Conservation (phyloP, 2,888 invertebrate genomes). For the Chironomus tentans region DNA sequence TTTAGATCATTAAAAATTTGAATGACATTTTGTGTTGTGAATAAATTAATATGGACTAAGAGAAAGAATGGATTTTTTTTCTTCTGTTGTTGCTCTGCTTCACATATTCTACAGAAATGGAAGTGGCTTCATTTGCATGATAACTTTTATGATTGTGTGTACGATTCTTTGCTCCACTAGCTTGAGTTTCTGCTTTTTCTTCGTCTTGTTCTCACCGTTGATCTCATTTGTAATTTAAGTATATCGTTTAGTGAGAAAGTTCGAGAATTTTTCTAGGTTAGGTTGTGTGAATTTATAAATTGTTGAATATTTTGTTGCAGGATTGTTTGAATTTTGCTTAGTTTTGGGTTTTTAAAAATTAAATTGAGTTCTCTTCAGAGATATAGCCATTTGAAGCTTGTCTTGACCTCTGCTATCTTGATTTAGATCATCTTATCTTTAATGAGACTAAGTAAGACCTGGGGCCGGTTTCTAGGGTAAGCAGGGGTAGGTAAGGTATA, state of each 20-base stretch:
- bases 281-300: too few relatives aligned
- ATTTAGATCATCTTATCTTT: too few relatives aligned
- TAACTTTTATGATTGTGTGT: slow-evolving; percentile 14
- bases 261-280: background rate
- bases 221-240: background rate
- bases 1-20: slow-evolving; percentile 22
- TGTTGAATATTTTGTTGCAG: too few relatives aligned
- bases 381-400: too few relatives aligned
- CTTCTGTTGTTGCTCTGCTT: background rate
- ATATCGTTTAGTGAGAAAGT: too few relatives aligned
- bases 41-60: slow-evolving; percentile 9
- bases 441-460: too few relatives aligned
- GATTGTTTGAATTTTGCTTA: too few relatives aligned
- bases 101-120: background rate
- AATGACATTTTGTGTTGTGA: slow-evolving; percentile 23
- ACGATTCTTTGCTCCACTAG: background rate
- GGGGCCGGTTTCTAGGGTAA: too few relatives aligned
- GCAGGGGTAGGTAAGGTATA: too few relatives aligned
- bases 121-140: slow-evolving; percentile 13
- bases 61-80: background rate
- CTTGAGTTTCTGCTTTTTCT: background rate
- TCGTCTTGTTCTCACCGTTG: background rate
- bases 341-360: too few relatives aligned
- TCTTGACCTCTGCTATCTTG: too few relatives aligned
- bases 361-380: too few relatives aligned